Base-by-base conservation (phyloP, 2,113 vertebrate genomes). In the Rhadina sibilatrix region DNA sequence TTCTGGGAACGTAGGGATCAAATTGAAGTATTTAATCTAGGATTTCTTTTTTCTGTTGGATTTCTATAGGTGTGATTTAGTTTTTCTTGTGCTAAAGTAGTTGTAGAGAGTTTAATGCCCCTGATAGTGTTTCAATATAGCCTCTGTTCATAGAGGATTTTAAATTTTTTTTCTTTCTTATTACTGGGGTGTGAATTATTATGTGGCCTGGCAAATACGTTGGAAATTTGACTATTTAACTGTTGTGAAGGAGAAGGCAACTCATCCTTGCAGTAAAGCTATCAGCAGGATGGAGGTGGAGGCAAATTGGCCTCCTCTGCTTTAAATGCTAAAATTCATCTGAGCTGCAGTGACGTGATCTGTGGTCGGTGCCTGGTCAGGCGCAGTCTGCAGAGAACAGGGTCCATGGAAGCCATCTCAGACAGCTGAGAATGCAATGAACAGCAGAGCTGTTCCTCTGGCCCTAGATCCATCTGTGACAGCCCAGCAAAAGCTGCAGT, bases 11-110 rank as follows among this genome's bases (percentile, higher is more conserved):
- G 4, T 1, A 63, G 8, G 14, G 17, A 74, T 83, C 21, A 76
- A 74, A 92, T 44, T 35, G 42, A 84, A 72, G 40, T 27, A 63
- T 6, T 3, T 53, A n/a, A 59, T 66, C 81, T 54, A 59, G 33
- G 11, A 47, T 88, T 83, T 83, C 6, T 81, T 84, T 82, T 77
- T 68, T 68, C 7, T 16, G 30, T 75, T 54, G 7, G 15, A n/a
- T 63, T 93, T 89, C 56, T 37, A 19, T 71, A 57, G 57, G n/a
- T 81, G 47, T 66, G 54, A 92, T 80, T 89, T 74, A 59, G 10
- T 56, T 96, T 83, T 83, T 24, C 27, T 74, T 42, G 23, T 35
- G 14, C 83, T 93, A 54, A 83, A 71, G 46, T 35, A 74, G 46
- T 59, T 42, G 28, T 40, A 69, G 14, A 27, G 40, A 93, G 7